Conservation (phyloP, 2,113 vertebrate genomes). For the Tenebrosternarchus preto region DNA sequence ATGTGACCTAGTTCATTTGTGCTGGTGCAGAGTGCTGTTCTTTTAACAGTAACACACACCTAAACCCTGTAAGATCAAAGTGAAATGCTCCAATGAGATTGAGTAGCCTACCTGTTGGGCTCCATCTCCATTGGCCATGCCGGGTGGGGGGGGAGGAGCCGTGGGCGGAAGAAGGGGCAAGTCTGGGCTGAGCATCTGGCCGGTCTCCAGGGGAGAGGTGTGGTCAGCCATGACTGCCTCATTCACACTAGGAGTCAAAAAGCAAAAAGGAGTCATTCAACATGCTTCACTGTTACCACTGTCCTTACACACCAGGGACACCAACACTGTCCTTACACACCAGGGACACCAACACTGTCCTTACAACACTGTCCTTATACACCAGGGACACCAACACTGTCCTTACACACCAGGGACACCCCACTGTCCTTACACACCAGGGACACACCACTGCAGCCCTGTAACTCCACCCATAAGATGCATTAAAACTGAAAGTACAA, state of each 20-base stretch:
- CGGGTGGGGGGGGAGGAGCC: slow-evolving; percentile 70
- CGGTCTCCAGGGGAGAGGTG: slow-evolving; percentile 89
- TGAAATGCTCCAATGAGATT: neutral
- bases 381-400: neutral
- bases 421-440: neutral
- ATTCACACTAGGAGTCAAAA: slow-evolving; percentile 78
- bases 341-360: too few species aligned
- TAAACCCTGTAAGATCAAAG: too few species aligned
- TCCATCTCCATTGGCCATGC: slow-evolving; percentile 92
- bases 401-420: too few species aligned
- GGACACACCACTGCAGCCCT: neutral
- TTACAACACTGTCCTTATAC: neutral
- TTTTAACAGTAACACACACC: too few species aligned
- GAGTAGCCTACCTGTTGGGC: slow-evolving; percentile 86
- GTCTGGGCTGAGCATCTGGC: slow-evolving; percentile 90
- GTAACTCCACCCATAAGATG: too few species aligned
- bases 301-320: neutral
- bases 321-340: neutral
- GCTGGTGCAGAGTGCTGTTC: neutral
- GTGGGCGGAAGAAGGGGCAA: slow-evolving; percentile 84
- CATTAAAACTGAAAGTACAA: too few species aligned
- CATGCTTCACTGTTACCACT: neutral
- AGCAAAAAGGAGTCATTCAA: slow-evolving; percentile 42
- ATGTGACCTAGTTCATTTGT: neutral
- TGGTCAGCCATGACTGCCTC: slow-evolving; percentile 94